Percentiles rank a stretch among this genome's conserved stretches.
Conservation (phyloP, 1,140 invertebrate genomes). For the Drosophila aff. region DNA sequence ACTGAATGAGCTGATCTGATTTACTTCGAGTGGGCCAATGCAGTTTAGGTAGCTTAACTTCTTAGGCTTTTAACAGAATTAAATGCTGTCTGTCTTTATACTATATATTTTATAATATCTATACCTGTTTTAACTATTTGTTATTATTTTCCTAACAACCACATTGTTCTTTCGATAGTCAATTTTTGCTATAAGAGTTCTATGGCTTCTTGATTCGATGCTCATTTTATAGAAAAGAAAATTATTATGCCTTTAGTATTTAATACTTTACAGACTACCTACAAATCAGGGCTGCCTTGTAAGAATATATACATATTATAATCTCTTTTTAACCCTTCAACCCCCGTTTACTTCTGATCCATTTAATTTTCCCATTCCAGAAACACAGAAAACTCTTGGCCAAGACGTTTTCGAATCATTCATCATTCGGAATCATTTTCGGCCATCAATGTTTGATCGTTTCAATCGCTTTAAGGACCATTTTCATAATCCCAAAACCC, state of each 20-base stretch:
- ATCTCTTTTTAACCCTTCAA: conserved; percentile 10
- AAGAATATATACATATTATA: not conserved
- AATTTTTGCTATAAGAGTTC: not conserved
- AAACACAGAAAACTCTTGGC: conserved; percentile 3
- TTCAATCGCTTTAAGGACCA: conserved; percentile 52
- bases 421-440: conserved; percentile 51
- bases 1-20: conserved; percentile 6
- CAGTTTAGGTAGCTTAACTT: not conserved
- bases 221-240: not conserved
- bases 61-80: not conserved
- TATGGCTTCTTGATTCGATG: too few species aligned
- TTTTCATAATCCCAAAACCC: conserved; percentile 44
- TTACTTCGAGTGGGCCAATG: not conserved
- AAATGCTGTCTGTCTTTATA: not conserved
- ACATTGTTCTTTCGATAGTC: not conserved
- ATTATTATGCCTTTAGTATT: not conserved
- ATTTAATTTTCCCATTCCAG: conserved; percentile 30
- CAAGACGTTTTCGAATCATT: conserved; percentile 37
- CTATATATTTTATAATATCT: too few species aligned
- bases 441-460: conserved; percentile 56
- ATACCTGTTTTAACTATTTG: not conserved
- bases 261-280: not conserved
- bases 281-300: not conserved
- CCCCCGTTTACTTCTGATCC: conserved; percentile 18
- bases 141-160: not conserved